Evolutionary conservation across 2,113 vertebrate genomes (phyloP).

Genomic region (Notothenia coriiceps): DNA sequence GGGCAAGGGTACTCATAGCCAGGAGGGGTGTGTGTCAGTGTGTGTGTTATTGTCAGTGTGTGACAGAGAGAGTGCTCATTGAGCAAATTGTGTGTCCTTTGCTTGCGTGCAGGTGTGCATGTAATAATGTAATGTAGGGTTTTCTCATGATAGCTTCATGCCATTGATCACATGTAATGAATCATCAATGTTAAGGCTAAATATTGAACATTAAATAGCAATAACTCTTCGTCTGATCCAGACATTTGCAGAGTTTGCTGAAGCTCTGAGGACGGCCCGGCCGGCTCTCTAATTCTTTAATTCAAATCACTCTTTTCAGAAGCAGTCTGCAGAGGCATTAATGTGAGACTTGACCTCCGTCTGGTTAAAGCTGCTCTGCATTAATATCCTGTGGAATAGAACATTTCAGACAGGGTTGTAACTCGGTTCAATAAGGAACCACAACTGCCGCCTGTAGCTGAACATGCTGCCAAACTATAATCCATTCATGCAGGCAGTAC

Average conservation of each 20-base stretch:
- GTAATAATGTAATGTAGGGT: constrained; percentile 30
- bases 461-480: constrained; percentile 26
- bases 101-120: constrained; percentile 21
- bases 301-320: constrained; percentile 22
- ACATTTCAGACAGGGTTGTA: constrained; percentile 30
- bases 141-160: constrained; percentile 54
- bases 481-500: constrained; percentile 31
- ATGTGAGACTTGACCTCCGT: constrained; percentile 50
- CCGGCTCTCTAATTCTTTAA: constrained; percentile 3
- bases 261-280: constrained; percentile 1
- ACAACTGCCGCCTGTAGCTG: constrained; percentile 5
- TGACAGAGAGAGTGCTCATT: constrained; percentile 25
- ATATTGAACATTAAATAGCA: constrained; percentile 52
- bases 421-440: neutral
- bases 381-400: constrained; percentile 35
- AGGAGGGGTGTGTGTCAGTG: constrained; percentile 31
- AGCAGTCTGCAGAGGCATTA: constrained; percentile 33
- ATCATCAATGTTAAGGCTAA: constrained; percentile 44
- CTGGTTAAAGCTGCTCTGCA: constrained; percentile 45
- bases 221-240: constrained; percentile 5
- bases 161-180: constrained; percentile 52
- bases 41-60: constrained; percentile 27
- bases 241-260: constrained; percentile 4
- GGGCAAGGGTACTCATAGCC: constrained; percentile 76
- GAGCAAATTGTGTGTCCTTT: constrained; percentile 35